Percentiles rank a stretch among this genome's conserved stretches.
Conservation (phyloP, 2,113 vertebrate species). For the Poeciliopsis retropinna region DNA sequence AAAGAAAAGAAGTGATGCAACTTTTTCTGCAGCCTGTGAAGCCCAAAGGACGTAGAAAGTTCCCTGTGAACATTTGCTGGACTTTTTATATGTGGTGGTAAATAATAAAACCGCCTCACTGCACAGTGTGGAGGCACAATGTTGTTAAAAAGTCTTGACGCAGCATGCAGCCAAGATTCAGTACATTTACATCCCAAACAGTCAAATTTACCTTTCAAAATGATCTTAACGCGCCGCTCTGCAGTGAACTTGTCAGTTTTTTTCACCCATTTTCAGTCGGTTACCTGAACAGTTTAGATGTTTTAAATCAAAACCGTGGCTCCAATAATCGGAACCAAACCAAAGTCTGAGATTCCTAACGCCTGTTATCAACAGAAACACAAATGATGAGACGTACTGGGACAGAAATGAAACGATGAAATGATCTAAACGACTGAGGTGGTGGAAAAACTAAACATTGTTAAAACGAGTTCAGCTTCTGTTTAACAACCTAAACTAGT, state of each 20-base stretch:
- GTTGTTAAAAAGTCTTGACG: not conserved
- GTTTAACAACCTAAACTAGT: too few species aligned
- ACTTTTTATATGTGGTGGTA: not conserved
- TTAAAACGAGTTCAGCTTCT: too few species aligned
- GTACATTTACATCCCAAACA: not conserved
- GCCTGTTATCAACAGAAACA: too few species aligned
- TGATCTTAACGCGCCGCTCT: not conserved
- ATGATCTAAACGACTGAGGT: too few species aligned
- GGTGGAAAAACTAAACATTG: too few species aligned
- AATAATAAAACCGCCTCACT: not conserved
- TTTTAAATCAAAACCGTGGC: too few species aligned
- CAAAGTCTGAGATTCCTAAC: too few species aligned
- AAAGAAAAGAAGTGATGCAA: not conserved
- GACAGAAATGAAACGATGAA: too few species aligned
- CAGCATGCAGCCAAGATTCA: not conserved
- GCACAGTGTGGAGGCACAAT: too few species aligned
- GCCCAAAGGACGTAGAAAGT: conserved; percentile 1
- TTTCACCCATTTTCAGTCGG: not conserved
- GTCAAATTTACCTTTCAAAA: not conserved
- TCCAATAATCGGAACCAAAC: too few species aligned
- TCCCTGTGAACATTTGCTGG: not conserved
- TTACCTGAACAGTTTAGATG: not conserved
- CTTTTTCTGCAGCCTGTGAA: conserved; percentile 1
- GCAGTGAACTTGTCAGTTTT: not conserved
- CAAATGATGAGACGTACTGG: too few species aligned